Base-by-base conservation (phyloP, 2,113 vertebrate genomes). In the Gallinago undulata region DNA sequence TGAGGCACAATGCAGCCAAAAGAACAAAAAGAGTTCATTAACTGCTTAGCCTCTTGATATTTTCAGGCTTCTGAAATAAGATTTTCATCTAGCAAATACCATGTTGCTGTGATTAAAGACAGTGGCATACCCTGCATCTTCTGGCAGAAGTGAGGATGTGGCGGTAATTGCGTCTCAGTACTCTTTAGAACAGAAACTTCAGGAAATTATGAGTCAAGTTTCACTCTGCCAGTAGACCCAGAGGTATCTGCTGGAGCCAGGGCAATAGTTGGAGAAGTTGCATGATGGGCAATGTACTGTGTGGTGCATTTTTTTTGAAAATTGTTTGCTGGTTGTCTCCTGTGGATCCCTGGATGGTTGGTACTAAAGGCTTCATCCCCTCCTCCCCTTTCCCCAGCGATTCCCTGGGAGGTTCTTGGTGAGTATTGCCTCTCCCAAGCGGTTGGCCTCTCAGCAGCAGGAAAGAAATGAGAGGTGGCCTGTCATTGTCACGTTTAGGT, bases 11-110 rank as follows among this genome's bases (percentile, higher is more conserved):
- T 30, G 37, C 59, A 93, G 30, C 75, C 64, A 94, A 77, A 48
- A 88, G 62, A 96, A 78, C 64, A 84, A 47, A 87, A 73, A 33
- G 77, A 73, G 45, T 84, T 94, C 62, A 83, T 95, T 94, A 92
- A 81, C 80, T 76, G 66, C 73, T 76, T 80, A 76, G 57, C 81
- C 69, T 89, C 48, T 66, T 94, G 84, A 60, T 90, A 81, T 91
- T 94, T 95, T 73, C 73, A 84, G 47, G 75, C 48, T 93, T 67
- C 60, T 81, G 43, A 79, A 94, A 84, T 62, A 74, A 76, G 70
- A 66, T 93, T 94, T 89, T 89, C 63, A 90, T 94, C 66, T 74
- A 55, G 30, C 35, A 93, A 74, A 56, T 33, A 24, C 25, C 47
- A 8, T 66, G 21, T 53, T 69, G 50, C 74, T 70, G 35, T 74